These are phyloP conservation scores for Drosophila melanosoma DNA, from an alignment of 2,888 invertebrate species.

Conservation along the genomic window DNA sequence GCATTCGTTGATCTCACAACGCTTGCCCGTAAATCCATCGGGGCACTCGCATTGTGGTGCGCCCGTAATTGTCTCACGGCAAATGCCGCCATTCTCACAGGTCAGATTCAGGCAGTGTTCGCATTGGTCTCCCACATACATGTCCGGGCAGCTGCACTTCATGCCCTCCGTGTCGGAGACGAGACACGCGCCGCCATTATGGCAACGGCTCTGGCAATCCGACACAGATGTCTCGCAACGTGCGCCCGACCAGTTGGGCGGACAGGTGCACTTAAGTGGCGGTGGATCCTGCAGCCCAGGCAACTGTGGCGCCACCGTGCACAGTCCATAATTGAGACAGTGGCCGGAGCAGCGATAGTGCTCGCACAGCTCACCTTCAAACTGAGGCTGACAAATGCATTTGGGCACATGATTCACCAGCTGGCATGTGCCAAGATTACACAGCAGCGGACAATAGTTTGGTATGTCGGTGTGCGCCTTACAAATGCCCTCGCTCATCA, in stretches of 20 bases:
- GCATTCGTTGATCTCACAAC: conserved; percentile 88
- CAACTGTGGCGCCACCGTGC: conserved; percentile 85
- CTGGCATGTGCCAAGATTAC: conserved; percentile 88
- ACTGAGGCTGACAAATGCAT: conserved; percentile 89
- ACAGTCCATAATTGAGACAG: conserved; percentile 88
- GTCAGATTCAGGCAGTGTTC: conserved; percentile 87
- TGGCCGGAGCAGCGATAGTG: conserved; percentile 89
- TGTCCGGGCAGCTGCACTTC: conserved; percentile 86
- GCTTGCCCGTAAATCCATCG: conserved; percentile 86
- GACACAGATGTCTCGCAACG: conserved; percentile 88
- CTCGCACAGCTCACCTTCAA: conserved; percentile 89
- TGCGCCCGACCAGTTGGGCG: conserved; percentile 88
- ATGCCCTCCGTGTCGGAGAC: conserved; percentile 81
- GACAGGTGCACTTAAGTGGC: conserved; percentile 87
- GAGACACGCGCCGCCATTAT: conserved; percentile 88
- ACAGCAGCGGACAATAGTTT: conserved; percentile 86
- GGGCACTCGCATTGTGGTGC: conserved; percentile 86
- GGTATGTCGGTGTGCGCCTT: conserved; percentile 81
- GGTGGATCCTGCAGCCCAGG: conserved; percentile 81
- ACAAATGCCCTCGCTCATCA: conserved; percentile 82
- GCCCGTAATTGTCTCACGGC: conserved; percentile 84
- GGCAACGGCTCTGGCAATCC: conserved; percentile 87
- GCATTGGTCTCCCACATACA: conserved; percentile 86
- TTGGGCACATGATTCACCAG: conserved; percentile 86
- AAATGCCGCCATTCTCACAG: conserved; percentile 88